Base-by-base conservation (phyloP, 2,888 invertebrate species). In the Frankliniella intonsa region DNA sequence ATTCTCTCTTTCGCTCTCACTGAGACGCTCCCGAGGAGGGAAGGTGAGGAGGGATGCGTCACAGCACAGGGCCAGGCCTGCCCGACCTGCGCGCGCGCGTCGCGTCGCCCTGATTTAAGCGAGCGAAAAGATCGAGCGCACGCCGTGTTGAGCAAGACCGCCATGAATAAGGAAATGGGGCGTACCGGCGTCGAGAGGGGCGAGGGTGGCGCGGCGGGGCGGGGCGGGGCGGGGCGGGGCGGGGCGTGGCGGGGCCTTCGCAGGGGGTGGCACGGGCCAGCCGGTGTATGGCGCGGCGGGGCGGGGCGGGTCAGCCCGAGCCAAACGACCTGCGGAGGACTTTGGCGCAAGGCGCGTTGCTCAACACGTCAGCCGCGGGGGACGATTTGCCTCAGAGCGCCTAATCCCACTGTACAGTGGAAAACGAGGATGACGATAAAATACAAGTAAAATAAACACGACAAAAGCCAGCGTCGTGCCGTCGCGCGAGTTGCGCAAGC, bases 151-250 rank as follows among this genome's bases (percentile, higher is more conserved):
- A 76, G 25, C 69, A 76, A 25, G 69, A 76, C 69, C 69, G 69
- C 69, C 69, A 76, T 76, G 69, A 76, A 76, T 76, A 76, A 76
- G 69, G 69, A 76, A 76, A 76, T 76, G 69, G 69, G 10, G 69
- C 69, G 69, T 12, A 76, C 69, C 25, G 22, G 69, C 22, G 69
- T 76, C 38, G 69, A 25, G 69, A 22, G 69, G 69, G 69, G 22
- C 0, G 25, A 12, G 69, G 12, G 69, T 19, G 69, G 25, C 22
- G 69, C 7, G 69, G 7, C 22, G 69, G 25, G 25, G 25, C 9
- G 69, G n/a, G 69, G 38, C 38, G 38, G 38, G 38, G 38, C 38
- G 55, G 55, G 7, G 22, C 22, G 69, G 25, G 69, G 7, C 22
- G 69, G 25, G 25, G 25, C 9, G 69, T 69, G 69, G 38, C 38